Evolutionary conservation across 1,140 invertebrate species (phyloP).

Genomic region (Araneus ventricosus): DNA sequence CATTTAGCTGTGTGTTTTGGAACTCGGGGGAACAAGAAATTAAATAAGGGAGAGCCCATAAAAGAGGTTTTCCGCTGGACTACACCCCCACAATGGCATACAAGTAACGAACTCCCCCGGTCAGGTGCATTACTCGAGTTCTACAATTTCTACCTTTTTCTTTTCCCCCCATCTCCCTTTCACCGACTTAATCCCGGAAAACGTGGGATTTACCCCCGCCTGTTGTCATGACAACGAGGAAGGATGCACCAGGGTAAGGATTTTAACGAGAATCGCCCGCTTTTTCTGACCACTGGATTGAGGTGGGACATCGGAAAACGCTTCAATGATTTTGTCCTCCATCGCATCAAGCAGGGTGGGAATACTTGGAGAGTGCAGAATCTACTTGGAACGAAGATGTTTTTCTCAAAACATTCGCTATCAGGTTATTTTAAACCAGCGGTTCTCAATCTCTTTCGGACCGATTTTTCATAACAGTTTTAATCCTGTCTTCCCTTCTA

Average conservation of each 20-base stretch:
- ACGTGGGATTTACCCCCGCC: conserved; percentile 54
- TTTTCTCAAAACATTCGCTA: no score
- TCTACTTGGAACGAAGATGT: no score
- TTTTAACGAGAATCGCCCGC: conserved; percentile 51
- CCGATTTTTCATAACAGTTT: no score
- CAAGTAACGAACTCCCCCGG: background rate
- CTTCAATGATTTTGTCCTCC: no score
- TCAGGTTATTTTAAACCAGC: no score
- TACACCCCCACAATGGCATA: background rate
- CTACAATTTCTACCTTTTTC: background rate
- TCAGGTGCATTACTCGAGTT: conserved; percentile 42
- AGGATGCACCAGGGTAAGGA: conserved; percentile 8
- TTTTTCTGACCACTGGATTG: background rate
- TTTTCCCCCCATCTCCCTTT: background rate
- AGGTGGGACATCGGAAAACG: no score
- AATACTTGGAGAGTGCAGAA: no score
- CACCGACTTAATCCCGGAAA: conserved; percentile 70
- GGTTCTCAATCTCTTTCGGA: no score
- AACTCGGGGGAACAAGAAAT: background rate
- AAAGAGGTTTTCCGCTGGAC: background rate
- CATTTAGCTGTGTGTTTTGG: no score
- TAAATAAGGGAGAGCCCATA: background rate
- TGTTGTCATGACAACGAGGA: conserved; percentile 56
- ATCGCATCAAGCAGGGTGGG: no score
- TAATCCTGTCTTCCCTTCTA: no score